Percentiles rank a stretch among this genome's conserved stretches.
Evolutionary conservation across 35 echinoderm and acorn worm genomes (phyloP).

Genomic region (Strongylocentrotus purpuratus): DNA sequence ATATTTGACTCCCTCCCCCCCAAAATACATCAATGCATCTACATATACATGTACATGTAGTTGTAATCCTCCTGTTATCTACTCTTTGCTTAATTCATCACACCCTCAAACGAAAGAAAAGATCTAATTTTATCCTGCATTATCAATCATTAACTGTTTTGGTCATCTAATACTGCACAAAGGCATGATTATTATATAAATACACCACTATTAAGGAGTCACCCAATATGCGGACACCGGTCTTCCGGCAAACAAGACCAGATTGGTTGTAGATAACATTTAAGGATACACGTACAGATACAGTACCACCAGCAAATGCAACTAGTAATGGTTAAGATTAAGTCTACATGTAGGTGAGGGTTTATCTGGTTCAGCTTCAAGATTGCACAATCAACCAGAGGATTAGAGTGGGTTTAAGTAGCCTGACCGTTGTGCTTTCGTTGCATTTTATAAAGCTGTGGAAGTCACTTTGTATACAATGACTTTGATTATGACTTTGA

Average conservation of each 20-base stretch:
- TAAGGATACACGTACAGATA: too few species aligned
- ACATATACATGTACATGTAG: too few species aligned
- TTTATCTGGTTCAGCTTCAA: too few species aligned
- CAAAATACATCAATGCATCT: too few species aligned
- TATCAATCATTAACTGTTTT: not conserved
- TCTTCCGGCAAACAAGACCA: not conserved
- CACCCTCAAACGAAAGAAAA: not conserved
- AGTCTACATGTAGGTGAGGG: too few species aligned
- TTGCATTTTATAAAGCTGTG: not conserved
- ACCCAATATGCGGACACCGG: not conserved
- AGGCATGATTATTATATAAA: not conserved
- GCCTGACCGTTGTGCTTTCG: not conserved
- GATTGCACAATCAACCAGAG: not conserved
- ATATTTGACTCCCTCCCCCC: too few species aligned
- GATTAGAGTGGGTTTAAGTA: not conserved
- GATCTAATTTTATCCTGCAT: not conserved
- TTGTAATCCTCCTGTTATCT: too few species aligned
- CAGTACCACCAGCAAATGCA: too few species aligned
- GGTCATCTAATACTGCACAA: not conserved
- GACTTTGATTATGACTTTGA: too few species aligned
- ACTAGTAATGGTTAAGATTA: too few species aligned
- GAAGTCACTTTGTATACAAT: not conserved
- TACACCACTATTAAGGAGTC: not conserved
- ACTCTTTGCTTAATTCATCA: too few species aligned
- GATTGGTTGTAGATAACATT: not conserved